Evolutionary conservation across 2,113 vertebrate species (phyloP).

Genomic region (Sylvilagus bachmani): DNA sequence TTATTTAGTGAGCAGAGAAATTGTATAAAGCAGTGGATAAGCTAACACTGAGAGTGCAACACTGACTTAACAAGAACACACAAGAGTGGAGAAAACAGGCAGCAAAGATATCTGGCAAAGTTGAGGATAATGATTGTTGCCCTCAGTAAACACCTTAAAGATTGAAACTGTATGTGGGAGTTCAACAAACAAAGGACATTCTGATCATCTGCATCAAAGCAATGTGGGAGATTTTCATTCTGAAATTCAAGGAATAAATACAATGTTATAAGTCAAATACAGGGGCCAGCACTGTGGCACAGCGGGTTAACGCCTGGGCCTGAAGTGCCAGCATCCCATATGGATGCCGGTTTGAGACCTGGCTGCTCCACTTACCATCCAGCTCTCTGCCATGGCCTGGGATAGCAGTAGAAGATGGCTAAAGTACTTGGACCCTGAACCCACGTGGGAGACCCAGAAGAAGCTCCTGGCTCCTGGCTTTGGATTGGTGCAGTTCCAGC

Average conservation of each 20-base stretch:
- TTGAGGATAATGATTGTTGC: not conserved
- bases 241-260: conserved; percentile 4
- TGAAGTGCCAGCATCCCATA: too few species aligned
- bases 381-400: too few species aligned
- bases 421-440: too few species aligned
- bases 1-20: not conserved
- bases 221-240: not conserved
- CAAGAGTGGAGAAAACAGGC: not conserved
- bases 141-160: not conserved
- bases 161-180: not conserved
- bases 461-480: too few species aligned
- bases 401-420: too few species aligned
- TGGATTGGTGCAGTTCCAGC: too few species aligned
- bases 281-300: too few species aligned
- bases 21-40: not conserved
- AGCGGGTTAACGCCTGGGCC: too few species aligned
- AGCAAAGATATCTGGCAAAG: not conserved
- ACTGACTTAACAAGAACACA: not conserved
- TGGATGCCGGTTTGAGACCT: too few species aligned
- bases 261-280: not conserved
- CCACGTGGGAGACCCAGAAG: too few species aligned
- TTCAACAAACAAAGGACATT: not conserved
- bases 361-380: too few species aligned
- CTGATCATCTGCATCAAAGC: not conserved
- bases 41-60: not conserved